Conservation (phyloP, 1,140 invertebrate species). For the Zaprionus ghesquierei region DNA sequence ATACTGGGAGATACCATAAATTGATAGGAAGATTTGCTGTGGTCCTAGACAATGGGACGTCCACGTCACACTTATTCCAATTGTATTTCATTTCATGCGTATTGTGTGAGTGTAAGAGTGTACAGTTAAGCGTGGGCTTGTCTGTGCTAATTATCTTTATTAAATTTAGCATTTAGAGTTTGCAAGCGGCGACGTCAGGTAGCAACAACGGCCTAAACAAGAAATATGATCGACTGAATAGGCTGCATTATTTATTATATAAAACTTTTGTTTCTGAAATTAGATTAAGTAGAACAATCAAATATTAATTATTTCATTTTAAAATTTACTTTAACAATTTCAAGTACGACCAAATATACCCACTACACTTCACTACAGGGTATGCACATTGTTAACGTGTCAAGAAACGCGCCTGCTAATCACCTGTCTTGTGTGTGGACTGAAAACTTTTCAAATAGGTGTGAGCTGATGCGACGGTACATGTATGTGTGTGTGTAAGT, state of each 20-base stretch:
- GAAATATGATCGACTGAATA: neutral
- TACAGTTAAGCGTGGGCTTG: constrained; percentile 7
- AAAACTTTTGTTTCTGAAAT: too few species aligned
- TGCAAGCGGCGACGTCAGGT: constrained; percentile 49
- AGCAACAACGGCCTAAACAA: constrained; percentile 25
- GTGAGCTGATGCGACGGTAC: constrained; percentile 2
- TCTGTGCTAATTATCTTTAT: constrained; percentile 66
- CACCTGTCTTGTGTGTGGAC: constrained; percentile 11
- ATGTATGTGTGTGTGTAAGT: neutral
- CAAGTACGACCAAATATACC: neutral
- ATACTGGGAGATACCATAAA: neutral
- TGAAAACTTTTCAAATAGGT: constrained; percentile 34
- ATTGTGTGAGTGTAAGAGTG: constrained; percentile 3
- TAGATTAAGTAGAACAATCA: neutral
- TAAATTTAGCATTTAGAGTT: constrained; percentile 68
- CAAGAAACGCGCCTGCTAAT: constrained; percentile 19
- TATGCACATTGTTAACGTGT: neutral
- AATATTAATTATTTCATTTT: neutral
- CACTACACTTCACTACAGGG: neutral
- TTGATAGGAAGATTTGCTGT: constrained; percentile 5
- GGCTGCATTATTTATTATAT: neutral
- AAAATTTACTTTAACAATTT: neutral
- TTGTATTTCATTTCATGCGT: constrained; percentile 16
- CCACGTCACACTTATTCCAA: constrained; percentile 41
- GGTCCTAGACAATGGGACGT: constrained; percentile 66